phyloP scores from a whole-genome alignment of 2,113 vertebrate species.

The Oryzias woworae region DNA sequence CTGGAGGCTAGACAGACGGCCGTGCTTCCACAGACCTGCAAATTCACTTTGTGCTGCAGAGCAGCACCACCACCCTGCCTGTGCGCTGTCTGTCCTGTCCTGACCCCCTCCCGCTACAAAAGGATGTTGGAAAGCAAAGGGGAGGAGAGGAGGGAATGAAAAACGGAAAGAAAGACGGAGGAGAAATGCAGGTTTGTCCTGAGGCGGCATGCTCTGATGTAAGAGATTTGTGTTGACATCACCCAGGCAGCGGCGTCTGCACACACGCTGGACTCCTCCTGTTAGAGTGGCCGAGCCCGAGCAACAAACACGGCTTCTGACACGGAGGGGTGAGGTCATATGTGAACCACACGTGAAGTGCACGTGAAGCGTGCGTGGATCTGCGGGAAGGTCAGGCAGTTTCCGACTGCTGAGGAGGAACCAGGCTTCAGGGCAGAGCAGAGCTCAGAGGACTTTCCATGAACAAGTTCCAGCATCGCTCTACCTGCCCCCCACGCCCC shows the following conservation, averaged over 20 bases:
- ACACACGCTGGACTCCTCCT: slow-evolving; percentile 86
- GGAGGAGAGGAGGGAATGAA: slow-evolving; percentile 57
- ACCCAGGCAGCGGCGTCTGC: slow-evolving; percentile 83
- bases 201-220: slow-evolving; percentile 78
- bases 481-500: slow-evolving; percentile 53
- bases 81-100: not conserved
- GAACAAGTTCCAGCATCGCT: slow-evolving; percentile 77
- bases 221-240: slow-evolving; percentile 86
- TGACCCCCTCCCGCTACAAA: slow-evolving; percentile 48
- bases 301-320: slow-evolving; percentile 28
- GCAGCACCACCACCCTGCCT: slow-evolving; percentile 16
- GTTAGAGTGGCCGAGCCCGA: slow-evolving; percentile 57
- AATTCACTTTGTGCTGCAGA: slow-evolving; percentile 52
- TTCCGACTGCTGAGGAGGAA: slow-evolving; percentile 68
- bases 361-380: slow-evolving; percentile 25
- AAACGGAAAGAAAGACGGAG: slow-evolving; percentile 50
- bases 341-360: slow-evolving; percentile 17
- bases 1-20: no score
- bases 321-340: slow-evolving; percentile 57
- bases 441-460: slow-evolving; percentile 45
- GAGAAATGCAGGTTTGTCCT: slow-evolving; percentile 81
- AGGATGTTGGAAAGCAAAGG: slow-evolving; percentile 64
- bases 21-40: slow-evolving; percentile 31
- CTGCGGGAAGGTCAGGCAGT: slow-evolving; percentile 58
- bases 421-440: slow-evolving; percentile 66